Percentiles rank a stretch among this genome's conserved stretches.
Evolutionary conservation across 1,140 invertebrate genomes (phyloP).

Genomic region (Bombus fervidus): DNA sequence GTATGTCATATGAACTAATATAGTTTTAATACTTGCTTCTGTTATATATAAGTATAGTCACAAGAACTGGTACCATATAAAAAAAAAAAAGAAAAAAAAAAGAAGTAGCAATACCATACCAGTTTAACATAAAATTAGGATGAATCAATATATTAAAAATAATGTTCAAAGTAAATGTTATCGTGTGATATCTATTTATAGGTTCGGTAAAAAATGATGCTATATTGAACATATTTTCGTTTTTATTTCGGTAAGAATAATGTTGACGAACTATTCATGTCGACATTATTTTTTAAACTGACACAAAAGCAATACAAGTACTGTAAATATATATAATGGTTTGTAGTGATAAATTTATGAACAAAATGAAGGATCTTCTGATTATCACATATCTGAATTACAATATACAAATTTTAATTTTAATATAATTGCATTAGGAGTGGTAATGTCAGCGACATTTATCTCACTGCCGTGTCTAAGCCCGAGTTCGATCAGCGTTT

Average conservation of each 20-base stretch:
- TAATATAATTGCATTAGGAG: conserved; percentile 90
- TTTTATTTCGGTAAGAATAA: conserved; percentile 23
- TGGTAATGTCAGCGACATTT: conserved; percentile 94
- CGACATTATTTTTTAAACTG: conserved; percentile 8
- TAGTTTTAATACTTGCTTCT: conserved; percentile 41
- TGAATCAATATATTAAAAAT: conserved; percentile 38
- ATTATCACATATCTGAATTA: conserved; percentile 18
- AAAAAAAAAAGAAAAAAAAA: background rate
- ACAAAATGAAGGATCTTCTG: conserved; percentile 36
- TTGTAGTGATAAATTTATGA: conserved; percentile 41
- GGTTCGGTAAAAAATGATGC: conserved; percentile 2
- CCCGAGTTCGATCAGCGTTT: conserved; percentile 92
- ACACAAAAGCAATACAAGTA: conserved; percentile 39
- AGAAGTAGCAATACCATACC: conserved; percentile 31
- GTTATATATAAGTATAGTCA: conserved; percentile 22
- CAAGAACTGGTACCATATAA: conserved; percentile 2
- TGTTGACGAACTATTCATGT: conserved; percentile 13
- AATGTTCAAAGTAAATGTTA: conserved; percentile 25
- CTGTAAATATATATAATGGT: conserved; percentile 50
- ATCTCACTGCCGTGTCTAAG: conserved; percentile 92
- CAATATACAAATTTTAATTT: conserved; percentile 84
- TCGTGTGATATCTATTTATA: conserved; percentile 36
- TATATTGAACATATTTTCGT: conserved; percentile 27
- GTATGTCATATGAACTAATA: conserved; percentile 45
- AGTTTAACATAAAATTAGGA: conserved; percentile 27